These are phyloP conservation scores for Calcarius lapponicus DNA, from an alignment of 2,797 vertebrate genomes.

Conservation along the genomic window DNA sequence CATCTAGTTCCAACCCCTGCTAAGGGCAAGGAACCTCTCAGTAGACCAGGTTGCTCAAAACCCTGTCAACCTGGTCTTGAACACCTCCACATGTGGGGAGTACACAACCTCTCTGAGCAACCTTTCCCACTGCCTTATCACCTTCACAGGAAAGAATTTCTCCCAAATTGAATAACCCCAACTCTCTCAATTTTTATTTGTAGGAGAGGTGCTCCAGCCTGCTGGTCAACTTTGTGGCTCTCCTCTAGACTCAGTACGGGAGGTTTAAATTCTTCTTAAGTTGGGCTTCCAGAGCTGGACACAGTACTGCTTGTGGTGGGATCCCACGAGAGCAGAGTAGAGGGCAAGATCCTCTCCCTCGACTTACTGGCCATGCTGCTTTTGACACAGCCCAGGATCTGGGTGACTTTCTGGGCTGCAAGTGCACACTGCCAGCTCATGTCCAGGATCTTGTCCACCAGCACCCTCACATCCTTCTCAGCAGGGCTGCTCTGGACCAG, in stretches of 20 bases:
- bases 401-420: neutral
- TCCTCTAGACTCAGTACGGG: neutral
- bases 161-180: neutral
- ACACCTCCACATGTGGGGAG: fast-evolving
- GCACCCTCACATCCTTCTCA: neutral
- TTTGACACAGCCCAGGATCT: neutral
- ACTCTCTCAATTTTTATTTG: neutral
- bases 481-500: neutral
- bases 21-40: neutral
- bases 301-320: neutral
- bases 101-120: neutral
- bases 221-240: neutral
- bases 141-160: neutral
- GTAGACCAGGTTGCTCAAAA: neutral
- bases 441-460: neutral
- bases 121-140: neutral
- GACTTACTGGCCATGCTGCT: neutral
- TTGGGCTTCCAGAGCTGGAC: neutral
- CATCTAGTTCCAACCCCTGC: neutral
- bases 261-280: neutral
- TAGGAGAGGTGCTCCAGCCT: neutral
- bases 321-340: neutral
- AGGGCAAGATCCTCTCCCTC: neutral
- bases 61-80: neutral
- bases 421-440: neutral